Conservation (phyloP, 2,113 vertebrate species). For the Platanista minor region DNA sequence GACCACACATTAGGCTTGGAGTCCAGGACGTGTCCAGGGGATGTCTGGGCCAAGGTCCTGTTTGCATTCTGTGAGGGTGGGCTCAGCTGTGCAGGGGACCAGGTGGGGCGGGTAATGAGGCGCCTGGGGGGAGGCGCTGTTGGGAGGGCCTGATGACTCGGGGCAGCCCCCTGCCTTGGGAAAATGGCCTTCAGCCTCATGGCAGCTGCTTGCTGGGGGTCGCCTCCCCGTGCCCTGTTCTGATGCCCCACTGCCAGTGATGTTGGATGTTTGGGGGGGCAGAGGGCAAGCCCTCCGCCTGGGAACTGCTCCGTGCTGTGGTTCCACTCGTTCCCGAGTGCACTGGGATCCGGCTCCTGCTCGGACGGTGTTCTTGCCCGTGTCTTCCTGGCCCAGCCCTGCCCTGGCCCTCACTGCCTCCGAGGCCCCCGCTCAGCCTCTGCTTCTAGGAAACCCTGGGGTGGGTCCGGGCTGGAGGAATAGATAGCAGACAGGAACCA, state of each 20-base stretch:
- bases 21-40: too few relatives aligned
- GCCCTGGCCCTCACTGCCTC: not conserved
- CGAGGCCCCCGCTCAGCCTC: too few relatives aligned
- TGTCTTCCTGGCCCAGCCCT: too few relatives aligned
- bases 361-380: rapidly evolving
- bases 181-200: not conserved
- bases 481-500: not conserved
- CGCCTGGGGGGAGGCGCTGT: too few relatives aligned
- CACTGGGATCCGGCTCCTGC: too few relatives aligned
- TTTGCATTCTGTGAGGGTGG: not conserved
- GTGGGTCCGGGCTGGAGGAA: not conserved
- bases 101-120: too few relatives aligned
- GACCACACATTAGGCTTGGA: too few relatives aligned
- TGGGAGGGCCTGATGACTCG: too few relatives aligned
- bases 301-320: not conserved
- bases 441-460: not conserved
- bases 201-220: not conserved
- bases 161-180: not conserved
- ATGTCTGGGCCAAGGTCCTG: too few relatives aligned
- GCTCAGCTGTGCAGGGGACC: too few relatives aligned
- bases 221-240: too few relatives aligned
- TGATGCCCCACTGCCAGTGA: not conserved
- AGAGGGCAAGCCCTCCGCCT: not conserved
- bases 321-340: too few relatives aligned
- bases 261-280: not conserved